Percentiles rank a stretch among this genome's conserved stretches.
phyloP scores from a whole-genome alignment of 2,113 vertebrate species.

The Macrotis lagotis region DNA sequence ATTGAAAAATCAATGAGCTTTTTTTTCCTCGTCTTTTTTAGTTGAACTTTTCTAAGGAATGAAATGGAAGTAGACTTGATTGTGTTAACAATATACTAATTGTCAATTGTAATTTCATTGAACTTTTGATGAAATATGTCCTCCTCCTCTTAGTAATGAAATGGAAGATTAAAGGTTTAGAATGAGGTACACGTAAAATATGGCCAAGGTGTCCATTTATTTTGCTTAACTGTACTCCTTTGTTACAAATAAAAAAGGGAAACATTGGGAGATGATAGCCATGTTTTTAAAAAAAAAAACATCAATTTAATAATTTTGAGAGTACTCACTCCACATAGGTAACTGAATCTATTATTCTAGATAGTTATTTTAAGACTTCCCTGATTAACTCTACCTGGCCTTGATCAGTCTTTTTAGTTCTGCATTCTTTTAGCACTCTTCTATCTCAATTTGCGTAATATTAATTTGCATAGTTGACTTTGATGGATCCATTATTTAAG shows the following conservation, averaged over 20 bases:
- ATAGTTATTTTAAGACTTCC: background rate
- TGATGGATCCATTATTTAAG: background rate
- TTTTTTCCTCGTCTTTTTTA: too few species aligned
- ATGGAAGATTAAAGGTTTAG: background rate
- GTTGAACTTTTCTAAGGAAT: background rate
- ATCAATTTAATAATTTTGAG: background rate
- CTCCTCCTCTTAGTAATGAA: background rate
- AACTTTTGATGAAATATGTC: background rate
- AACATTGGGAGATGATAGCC: background rate
- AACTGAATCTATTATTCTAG: background rate
- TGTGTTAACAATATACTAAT: background rate
- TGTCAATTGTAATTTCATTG: background rate
- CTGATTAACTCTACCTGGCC: background rate
- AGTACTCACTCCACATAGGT: background rate
- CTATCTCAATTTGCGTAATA: background rate
- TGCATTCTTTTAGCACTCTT: background rate
- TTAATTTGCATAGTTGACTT: background rate
- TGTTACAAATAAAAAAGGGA: background rate
- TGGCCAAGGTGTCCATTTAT: background rate
- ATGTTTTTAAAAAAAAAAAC: background rate
- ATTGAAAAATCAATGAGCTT: too few species aligned
- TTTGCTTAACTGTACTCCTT: background rate
- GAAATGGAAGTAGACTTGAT: background rate
- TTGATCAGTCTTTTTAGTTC: background rate
- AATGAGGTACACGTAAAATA: background rate